Evolutionary conservation across 2,888 invertebrate genomes (phyloP).

Genomic region (Hemithea aestivaria): DNA sequence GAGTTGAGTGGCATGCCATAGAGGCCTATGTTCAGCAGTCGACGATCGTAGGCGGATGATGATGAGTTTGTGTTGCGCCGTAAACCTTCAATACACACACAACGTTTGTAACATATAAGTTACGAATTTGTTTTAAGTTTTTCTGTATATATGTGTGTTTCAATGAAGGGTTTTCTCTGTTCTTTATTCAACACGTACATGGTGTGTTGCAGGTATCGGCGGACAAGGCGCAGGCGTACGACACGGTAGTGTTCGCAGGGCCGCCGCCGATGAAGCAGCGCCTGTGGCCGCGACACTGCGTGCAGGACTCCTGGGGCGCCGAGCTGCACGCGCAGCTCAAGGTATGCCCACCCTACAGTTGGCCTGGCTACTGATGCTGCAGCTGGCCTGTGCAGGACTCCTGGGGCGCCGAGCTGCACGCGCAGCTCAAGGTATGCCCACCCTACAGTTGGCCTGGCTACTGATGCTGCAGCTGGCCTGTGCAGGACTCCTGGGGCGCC

Average conservation of each 20-base stretch:
- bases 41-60: no score
- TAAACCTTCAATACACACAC: no score
- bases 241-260: constrained; percentile 95
- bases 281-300: constrained; percentile 97
- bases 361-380: constrained; percentile 85
- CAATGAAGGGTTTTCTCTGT: no score
- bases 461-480: constrained; percentile 97
- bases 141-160: no score
- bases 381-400: constrained; percentile 98
- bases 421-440: constrained; percentile 88
- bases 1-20: no score
- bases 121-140: no score
- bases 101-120: no score
- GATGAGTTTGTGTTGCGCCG: no score
- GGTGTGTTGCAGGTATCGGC: constrained; percentile 84
- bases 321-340: constrained; percentile 94
- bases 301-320: constrained; percentile 97
- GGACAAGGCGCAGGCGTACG: constrained; percentile 89
- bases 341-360: constrained; percentile 81
- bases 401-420: constrained; percentile 96
- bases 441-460: constrained; percentile 79
- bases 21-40: no score
- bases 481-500: constrained; percentile 97
- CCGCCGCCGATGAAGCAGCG: constrained; percentile 92
- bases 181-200: no score